Evolutionary conservation across 2,888 invertebrate genomes (phyloP), one percentile per base, ranked within the genome.

Genomic region (Papilio protenor): DNA sequence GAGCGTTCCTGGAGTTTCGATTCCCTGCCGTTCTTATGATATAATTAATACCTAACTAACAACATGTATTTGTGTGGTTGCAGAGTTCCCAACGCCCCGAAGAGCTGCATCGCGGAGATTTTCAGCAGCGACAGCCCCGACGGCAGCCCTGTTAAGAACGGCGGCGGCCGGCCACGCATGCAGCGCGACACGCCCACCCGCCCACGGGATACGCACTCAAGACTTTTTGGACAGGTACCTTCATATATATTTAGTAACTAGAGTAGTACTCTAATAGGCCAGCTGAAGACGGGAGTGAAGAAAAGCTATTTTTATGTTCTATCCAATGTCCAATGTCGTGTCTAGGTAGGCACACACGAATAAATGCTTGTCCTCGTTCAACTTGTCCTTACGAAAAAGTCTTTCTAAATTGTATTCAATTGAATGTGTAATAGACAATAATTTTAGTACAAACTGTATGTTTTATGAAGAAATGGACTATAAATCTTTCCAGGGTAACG

Each of bases 21-120:
- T 10, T 55, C 21, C 57, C 27, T 61, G 27, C 12, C n/a, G 27
- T 27, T 61, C 6, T 61, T 16, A 5, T 6, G 21, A 14, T 21
- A 21, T 1, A 45, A 16, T 18, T 3, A 55, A 57, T n/a, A 55
- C 49, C 23, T 27, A 27, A 73, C 47, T 71, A 57, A 77, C 57
- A 64, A 21, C 27, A 18, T 74, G n/a, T 21, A 49, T 64, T 27
- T 73, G 21, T 79, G 40, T 82, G 77, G 4, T 91, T 92, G 23
- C 91, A 96, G 96, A 92, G 96, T 96, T 83, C 95, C 95, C 74
- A 95, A 95, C 84, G 96, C 96, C 77, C 96, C 96, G 27, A 96
- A 96, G 87, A 96, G 96, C 89, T 95, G 95, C 89, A 95, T 95
- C 85, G 95, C 90, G 64, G 95, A 95, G 90, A 96, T 96, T 87